Conservation (phyloP, 2,113 vertebrate genomes). For the Naja naja region DNA sequence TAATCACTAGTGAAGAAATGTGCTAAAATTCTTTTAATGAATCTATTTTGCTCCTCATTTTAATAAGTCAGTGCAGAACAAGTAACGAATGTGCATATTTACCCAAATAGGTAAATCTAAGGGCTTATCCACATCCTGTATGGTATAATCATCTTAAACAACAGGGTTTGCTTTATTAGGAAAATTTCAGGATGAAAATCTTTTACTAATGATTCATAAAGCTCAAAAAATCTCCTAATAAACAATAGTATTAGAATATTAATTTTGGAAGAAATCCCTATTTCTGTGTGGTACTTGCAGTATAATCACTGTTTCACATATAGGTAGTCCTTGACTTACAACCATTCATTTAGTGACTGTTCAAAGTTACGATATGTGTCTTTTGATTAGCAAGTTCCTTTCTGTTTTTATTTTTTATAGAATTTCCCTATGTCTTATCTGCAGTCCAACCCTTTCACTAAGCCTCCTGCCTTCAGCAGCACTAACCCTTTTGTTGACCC, state of each 20-base stretch:
- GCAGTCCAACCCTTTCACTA: constrained; percentile 75
- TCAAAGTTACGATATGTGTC: not conserved
- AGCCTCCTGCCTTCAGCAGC: constrained; percentile 72
- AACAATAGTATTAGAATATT: not conserved
- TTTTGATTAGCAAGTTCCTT: constrained; percentile 52
- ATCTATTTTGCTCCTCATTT: not conserved
- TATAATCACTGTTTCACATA: not conserved
- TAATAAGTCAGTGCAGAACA: not conserved
- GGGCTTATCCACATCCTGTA: not conserved
- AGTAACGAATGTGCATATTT: not conserved
- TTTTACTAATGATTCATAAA: not conserved
- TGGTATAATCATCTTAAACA: not conserved
- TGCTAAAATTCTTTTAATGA: not conserved
- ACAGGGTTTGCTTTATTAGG: not conserved
- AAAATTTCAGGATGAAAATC: not conserved
- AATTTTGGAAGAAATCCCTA: not conserved
- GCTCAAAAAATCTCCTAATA: not conserved
- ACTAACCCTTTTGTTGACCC: constrained; percentile 82
- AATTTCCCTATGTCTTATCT: constrained; percentile 77
- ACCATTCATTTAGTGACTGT: not conserved
- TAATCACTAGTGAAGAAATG: not conserved
- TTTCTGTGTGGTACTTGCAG: not conserved
- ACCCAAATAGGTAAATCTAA: not conserved
- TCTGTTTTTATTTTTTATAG: constrained; percentile 80
- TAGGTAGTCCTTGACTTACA: not conserved